phyloP scores from a whole-genome alignment of 2,888 invertebrate species.

The Pristionchus entomophagus region DNA sequence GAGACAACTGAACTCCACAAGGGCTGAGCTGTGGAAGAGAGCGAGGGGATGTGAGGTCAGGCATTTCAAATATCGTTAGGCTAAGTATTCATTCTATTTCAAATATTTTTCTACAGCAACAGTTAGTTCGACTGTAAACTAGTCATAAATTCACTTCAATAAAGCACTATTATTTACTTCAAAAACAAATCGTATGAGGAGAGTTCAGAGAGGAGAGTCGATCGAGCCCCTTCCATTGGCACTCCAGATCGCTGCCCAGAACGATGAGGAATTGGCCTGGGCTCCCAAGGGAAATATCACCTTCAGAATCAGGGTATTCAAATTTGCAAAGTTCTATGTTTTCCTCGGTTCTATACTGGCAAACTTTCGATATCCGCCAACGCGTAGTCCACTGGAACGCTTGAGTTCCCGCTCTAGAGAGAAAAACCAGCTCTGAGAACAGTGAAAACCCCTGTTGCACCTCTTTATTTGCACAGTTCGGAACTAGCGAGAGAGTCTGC shows the following conservation, averaged over 20 bases:
- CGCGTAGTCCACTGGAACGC: background rate
- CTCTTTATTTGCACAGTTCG: background rate
- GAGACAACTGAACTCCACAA: constrained; percentile 53
- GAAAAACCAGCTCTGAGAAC: constrained; percentile 14
- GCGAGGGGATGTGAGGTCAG: constrained; percentile 61
- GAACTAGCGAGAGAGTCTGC: background rate
- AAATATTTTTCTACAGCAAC: constrained; percentile 36
- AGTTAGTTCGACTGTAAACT: background rate
- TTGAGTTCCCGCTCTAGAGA: background rate
- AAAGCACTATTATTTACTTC: too few relatives aligned
- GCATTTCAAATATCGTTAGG: too few relatives aligned
- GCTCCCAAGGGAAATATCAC: constrained; percentile 54
- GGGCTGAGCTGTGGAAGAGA: constrained; percentile 55
- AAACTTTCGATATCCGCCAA: too few relatives aligned
- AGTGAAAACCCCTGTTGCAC: background rate
- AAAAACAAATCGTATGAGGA: too few relatives aligned
- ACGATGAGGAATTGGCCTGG: constrained; percentile 55
- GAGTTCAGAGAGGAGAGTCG: constrained; percentile 24
- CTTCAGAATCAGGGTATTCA: background rate
- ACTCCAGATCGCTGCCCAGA: constrained; percentile 40
- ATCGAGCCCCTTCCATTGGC: constrained; percentile 35
- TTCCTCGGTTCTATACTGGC: too few relatives aligned
- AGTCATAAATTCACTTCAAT: too few relatives aligned
- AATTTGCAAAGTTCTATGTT: too few relatives aligned
- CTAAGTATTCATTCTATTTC: background rate